A percentile compares a stretch with the other conserved stretches of the same genome.
These are phyloP conservation scores for Caenorhabditis japonica DNA, from an alignment of 2,888 invertebrate species.

Conservation along the genomic window DNA sequence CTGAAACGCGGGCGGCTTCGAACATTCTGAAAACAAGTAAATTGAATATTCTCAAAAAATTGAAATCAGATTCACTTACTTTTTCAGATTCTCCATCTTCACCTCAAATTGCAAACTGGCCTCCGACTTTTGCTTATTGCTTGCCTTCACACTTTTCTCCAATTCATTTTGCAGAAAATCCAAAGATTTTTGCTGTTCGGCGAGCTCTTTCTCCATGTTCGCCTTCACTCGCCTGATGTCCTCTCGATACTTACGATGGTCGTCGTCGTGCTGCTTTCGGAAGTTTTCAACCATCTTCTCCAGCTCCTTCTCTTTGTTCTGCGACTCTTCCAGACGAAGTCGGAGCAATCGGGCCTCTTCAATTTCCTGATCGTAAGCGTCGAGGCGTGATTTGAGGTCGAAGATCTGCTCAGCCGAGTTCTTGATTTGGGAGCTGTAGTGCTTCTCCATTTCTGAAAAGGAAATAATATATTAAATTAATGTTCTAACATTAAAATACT, in stretches of 20 bases:
- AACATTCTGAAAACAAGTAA: too few relatives aligned
- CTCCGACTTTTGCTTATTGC: not conserved
- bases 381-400: not conserved
- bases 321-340: too few relatives aligned
- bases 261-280: not conserved
- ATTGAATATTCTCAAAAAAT: not conserved
- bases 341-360: not conserved
- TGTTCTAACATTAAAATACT: too few relatives aligned
- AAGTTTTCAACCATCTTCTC: not conserved
- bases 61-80: not conserved
- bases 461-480: too few relatives aligned
- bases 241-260: not conserved
- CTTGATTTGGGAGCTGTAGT: too few relatives aligned
- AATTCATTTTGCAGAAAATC: not conserved
- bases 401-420: too few relatives aligned
- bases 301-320: not conserved
- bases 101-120: not conserved
- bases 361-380: not conserved
- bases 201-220: not conserved
- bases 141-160: not conserved
- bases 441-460: too few relatives aligned
- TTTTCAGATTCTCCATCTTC: slow-evolving; percentile 2
- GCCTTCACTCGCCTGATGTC: not conserved
- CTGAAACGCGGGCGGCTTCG: too few relatives aligned
- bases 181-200: not conserved